phyloP scores from a whole-genome alignment of 2,113 vertebrate genomes.

The Trematomus loennbergii region DNA sequence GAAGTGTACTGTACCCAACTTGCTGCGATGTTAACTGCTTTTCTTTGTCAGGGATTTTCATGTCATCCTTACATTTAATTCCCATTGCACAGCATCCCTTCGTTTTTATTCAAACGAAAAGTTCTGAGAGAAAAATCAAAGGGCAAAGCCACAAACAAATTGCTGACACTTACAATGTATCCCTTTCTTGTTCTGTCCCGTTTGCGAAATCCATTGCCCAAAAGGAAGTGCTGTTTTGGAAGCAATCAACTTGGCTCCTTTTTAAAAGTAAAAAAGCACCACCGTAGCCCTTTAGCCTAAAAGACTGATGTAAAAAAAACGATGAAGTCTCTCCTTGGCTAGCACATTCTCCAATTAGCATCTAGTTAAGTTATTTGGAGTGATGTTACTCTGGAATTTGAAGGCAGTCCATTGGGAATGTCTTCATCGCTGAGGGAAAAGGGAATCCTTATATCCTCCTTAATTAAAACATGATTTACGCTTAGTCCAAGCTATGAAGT shows the following conservation, averaged over 20 bases:
- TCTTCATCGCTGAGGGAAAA: constrained; percentile 68
- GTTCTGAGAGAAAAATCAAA: constrained; percentile 48
- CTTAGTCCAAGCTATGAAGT: constrained; percentile 74
- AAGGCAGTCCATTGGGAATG: constrained; percentile 76
- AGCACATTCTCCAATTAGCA: constrained; percentile 80
- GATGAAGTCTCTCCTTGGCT: constrained; percentile 63
- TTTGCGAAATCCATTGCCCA: constrained; percentile 61
- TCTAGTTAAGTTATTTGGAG: constrained; percentile 79
- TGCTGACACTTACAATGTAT: constrained; percentile 48
- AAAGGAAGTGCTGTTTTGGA: constrained; percentile 46
- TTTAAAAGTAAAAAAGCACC: constrained; percentile 53
- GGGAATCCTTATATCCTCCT: constrained; percentile 77
- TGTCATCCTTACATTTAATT: constrained; percentile 12
- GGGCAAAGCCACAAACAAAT: constrained; percentile 41
- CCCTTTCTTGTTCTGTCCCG: constrained; percentile 62
- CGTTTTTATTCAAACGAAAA: constrained; percentile 30
- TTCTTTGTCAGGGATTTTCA: not conserved
- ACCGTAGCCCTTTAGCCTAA: constrained; percentile 53
- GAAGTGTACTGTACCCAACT: constrained; percentile 2
- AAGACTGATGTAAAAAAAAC: constrained; percentile 70
- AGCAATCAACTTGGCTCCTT: constrained; percentile 26
- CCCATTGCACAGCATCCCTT: constrained; percentile 20
- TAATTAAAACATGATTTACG: constrained; percentile 86
- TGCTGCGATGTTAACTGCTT: not conserved
- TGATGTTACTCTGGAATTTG: constrained; percentile 70